Base-by-base conservation (phyloP, 2,113 vertebrate genomes). In the Clarias macrocephalus region DNA sequence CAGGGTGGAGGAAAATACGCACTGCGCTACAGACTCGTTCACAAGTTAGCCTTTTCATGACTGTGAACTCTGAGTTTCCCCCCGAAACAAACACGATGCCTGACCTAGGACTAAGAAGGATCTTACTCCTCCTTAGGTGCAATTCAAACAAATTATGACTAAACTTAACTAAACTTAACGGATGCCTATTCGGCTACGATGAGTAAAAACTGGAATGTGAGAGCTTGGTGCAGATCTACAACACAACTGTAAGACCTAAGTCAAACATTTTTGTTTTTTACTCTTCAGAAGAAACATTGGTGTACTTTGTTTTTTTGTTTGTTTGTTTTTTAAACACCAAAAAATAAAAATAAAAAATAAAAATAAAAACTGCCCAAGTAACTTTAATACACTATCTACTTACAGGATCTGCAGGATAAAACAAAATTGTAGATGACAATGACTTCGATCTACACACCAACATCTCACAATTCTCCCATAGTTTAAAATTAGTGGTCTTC, bases 401-500 rank as follows among this genome's bases (percentile, higher is more conserved):
- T 94, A 95, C 92, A 94, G 88, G 88, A 94, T 91, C 92, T 92
- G 93, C 91, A 91, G 93, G 91, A 91, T 73, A 85, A 88, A 85
- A 83, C 56, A 56, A 80, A 84, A 85, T 6, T 60, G 57, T 12
- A 60, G 16, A 33, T 23, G 57, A 72, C 70, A 93, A 85, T 81
- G 80, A 90, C 93, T 77, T 88, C 88, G 91, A 91, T 92, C 92
- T 93, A 93, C 89, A 92, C 87, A 92, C 91, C 76, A 86, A 84
- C 81, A 89, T 85, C 88, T 93, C 93, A 90, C 92, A 93, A 72
- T 91, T 89, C 91, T 91, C 91, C 86, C 84, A 60, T 89, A 83
- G 90, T 92, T 92, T 85, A 89, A 88, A 91, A 92, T 93, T 93
- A 95, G 94, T 94, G 95, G 94, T 95, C 95, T 94, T 94, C 88